These are phyloP conservation scores for Trichechus manatus DNA, from an alignment of 2,113 vertebrate genomes.

Conservation along the genomic window DNA sequence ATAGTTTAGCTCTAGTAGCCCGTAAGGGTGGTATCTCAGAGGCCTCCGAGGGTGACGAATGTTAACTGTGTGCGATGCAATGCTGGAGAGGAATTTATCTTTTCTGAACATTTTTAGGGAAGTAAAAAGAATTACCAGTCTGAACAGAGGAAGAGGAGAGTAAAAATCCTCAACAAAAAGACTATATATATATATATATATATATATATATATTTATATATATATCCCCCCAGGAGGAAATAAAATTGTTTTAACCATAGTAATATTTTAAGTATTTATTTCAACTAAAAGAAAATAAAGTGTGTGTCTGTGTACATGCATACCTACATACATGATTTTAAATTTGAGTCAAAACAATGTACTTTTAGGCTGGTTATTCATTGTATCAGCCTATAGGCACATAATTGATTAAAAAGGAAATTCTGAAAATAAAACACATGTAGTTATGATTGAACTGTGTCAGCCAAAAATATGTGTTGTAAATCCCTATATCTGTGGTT, in stretches of 20 bases:
- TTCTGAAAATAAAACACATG: not conserved
- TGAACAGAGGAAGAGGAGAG: not conserved
- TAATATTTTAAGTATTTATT: not conserved
- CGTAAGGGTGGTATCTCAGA: not conserved
- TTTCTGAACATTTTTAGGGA: not conserved
- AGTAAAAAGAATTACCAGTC: not conserved
- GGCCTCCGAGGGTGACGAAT: not conserved
- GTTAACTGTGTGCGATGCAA: not conserved
- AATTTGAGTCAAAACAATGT: not conserved
- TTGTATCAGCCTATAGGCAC: not conserved
- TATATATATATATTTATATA: too few relatives aligned
- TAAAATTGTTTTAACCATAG: not conserved
- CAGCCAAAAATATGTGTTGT: too few relatives aligned
- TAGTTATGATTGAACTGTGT: not conserved
- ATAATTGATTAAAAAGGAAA: not conserved
- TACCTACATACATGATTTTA: not conserved
- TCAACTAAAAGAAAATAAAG: not conserved
- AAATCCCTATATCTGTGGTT: too few relatives aligned
- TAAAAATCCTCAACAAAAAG: not conserved
- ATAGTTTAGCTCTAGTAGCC: not conserved
- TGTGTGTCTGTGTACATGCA: too few relatives aligned
- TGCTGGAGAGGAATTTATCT: not conserved
- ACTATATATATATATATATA: not conserved
- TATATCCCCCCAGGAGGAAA: not conserved
- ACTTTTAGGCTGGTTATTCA: not conserved